phyloP scores from a whole-genome alignment of 2,113 vertebrate genomes.

The Plecotus auritus region DNA sequence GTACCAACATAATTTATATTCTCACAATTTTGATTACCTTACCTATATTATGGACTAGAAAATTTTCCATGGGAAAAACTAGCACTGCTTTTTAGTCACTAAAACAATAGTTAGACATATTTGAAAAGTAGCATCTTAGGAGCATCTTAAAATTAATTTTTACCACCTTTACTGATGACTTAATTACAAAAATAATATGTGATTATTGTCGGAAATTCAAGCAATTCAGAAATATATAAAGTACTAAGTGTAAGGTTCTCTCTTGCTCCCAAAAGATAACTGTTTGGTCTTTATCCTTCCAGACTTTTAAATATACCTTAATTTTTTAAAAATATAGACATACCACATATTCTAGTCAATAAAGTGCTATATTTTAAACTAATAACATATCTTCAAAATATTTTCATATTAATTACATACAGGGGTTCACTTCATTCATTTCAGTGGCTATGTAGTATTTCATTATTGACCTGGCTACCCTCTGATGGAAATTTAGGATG shows the following conservation, averaged over 20 bases:
- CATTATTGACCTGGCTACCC: background rate
- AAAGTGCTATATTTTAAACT: background rate
- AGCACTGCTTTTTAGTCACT: background rate
- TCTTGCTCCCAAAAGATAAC: background rate
- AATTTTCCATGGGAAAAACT: background rate
- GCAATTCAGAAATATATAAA: background rate
- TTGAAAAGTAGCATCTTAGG: background rate
- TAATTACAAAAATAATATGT: background rate
- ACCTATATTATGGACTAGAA: background rate
- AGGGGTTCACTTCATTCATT: background rate
- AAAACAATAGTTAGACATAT: background rate
- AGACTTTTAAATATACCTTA: background rate
- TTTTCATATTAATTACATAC: background rate
- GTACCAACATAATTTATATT: background rate
- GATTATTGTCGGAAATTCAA: background rate
- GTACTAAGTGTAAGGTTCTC: background rate
- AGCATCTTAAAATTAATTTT: background rate
- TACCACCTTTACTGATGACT: background rate
- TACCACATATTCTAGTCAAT: background rate
- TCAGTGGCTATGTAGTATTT: background rate
- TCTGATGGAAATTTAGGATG: background rate
- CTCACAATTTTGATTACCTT: background rate
- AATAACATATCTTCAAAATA: background rate
- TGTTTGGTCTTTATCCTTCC: background rate
- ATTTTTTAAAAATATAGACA: constrained; percentile 16